Conservation (phyloP, 2,888 invertebrate species). For the Amiota minor region DNA sequence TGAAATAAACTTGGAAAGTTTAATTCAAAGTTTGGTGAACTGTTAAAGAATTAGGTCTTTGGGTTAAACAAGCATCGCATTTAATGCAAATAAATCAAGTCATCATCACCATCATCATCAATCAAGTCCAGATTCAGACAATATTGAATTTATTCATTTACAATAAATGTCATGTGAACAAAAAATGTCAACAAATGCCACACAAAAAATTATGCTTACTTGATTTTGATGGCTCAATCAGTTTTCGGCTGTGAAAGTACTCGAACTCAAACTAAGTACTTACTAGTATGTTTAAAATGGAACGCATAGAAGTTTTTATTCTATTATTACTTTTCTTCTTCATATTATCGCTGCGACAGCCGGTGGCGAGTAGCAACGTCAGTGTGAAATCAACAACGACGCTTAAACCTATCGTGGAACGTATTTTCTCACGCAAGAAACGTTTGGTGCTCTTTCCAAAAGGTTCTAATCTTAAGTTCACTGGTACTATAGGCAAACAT, state of each 20-base stretch:
- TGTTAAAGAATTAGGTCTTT: background rate
- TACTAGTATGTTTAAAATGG: background rate
- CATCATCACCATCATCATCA: background rate
- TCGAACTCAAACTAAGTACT: background rate
- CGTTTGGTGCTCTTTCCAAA: constrained; percentile 67
- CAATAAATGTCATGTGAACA: constrained; percentile 3
- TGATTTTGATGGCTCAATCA: constrained; percentile 19
- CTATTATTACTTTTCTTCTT: too few species aligned
- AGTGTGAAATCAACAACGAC: constrained; percentile 41
- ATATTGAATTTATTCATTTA: constrained; percentile 13
- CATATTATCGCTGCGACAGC: background rate
- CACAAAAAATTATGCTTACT: background rate
- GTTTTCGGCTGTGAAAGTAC: background rate
- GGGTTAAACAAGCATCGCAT: background rate
- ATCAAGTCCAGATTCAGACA: background rate
- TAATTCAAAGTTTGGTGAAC: background rate
- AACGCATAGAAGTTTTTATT: too few species aligned
- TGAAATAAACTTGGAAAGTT: constrained; percentile 17
- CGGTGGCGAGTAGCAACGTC: background rate
- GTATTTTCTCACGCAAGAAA: constrained; percentile 65
- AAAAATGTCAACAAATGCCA: background rate
- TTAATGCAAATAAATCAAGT: background rate
- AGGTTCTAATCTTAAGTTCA: constrained; percentile 66
- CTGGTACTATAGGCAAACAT: constrained; percentile 59
- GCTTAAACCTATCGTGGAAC: constrained; percentile 54